These are phyloP conservation scores for Orchestia grillus DNA, from an alignment of 1,140 invertebrate species.

Conservation along the genomic window DNA sequence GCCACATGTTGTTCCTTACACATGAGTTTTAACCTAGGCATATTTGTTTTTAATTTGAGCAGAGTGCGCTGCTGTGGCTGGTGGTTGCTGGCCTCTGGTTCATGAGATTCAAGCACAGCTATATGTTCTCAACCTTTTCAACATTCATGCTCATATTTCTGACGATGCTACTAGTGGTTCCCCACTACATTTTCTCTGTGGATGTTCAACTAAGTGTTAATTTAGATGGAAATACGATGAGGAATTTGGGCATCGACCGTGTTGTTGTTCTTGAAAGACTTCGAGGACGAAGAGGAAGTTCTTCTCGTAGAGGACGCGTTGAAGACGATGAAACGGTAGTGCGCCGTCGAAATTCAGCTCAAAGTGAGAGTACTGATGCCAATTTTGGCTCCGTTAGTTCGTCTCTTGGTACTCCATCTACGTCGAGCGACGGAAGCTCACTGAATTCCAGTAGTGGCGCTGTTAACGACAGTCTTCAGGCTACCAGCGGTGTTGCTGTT, in stretches of 20 bases:
- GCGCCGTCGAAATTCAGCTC: not conserved
- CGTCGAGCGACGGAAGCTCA: not conserved
- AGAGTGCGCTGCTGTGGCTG: constrained; percentile 63
- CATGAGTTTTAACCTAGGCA: not conserved
- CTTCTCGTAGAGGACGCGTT: not conserved
- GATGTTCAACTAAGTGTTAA: constrained; percentile 34
- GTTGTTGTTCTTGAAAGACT: constrained; percentile 26
- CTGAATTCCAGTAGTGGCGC: not conserved
- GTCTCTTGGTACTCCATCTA: not conserved
- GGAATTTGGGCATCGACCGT: constrained; percentile 29
- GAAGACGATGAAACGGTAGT: not conserved
- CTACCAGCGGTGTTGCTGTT: not conserved
- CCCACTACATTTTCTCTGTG: constrained; percentile 45
- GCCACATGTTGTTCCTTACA: not conserved
- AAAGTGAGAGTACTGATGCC: not conserved
- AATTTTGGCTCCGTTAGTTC: not conserved
- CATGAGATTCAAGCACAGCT: constrained; percentile 63
- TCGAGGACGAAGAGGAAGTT: not conserved
- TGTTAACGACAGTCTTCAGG: not conserved
- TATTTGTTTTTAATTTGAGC: not conserved
- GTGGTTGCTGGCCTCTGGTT: constrained; percentile 65
- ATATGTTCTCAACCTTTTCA: constrained; percentile 65
- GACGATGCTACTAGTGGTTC: constrained; percentile 62
- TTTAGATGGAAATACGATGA: constrained; percentile 23
- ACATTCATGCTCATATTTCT: constrained; percentile 65